Evolutionary conservation across 1,140 invertebrate species (phyloP), one percentile per base, ranked within the genome.

Genomic region (Capitella teleta): DNA sequence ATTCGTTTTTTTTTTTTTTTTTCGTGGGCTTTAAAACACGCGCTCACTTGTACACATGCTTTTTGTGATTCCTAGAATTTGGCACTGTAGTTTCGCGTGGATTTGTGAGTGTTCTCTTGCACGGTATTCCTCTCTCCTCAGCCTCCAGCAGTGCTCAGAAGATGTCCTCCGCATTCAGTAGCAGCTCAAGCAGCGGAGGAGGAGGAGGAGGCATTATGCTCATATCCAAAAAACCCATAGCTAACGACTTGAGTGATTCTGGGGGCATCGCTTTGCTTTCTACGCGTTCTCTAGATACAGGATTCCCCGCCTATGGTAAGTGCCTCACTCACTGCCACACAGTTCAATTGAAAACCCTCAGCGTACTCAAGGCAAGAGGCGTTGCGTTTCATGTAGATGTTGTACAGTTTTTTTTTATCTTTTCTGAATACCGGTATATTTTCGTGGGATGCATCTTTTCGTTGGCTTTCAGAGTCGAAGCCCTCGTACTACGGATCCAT

Each of bases 161-260:
- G 8, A 8, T n/a, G 8, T 8, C 8, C 30, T 32, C n/a, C 30
- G 28, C 19, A 28, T 14, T 32, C 18, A 14, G 23, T 18, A 3
- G 3, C 19, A 5, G 8, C 26, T 41, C n/a, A 10, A 32, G 26
- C 28, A 36, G 14, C 21, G 14, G 14, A 4, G 8, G 10, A 18
- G 49, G 34, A 16, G 16, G 25, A 14, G 44, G 47, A 10, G 47
- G 46, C 30, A 47, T 49, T 14, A 49, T 23, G 6, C 36, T 49
- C 16, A 38, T 53, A 18, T 53, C 51, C 16, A 36, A 49, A 16
- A 48, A 49, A 41, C 24, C 45, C 5, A 12, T 53, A 28, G 5
- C 42, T 26, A 19, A 44, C 16, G 42, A 44, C 12, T 44, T 26
- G 6, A 28, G 25, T 44, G 42, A 40, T 10, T 40, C 38, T 8